Conservation (phyloP, 2,113 vertebrate species). For the Dicentrarchus labrax region DNA sequence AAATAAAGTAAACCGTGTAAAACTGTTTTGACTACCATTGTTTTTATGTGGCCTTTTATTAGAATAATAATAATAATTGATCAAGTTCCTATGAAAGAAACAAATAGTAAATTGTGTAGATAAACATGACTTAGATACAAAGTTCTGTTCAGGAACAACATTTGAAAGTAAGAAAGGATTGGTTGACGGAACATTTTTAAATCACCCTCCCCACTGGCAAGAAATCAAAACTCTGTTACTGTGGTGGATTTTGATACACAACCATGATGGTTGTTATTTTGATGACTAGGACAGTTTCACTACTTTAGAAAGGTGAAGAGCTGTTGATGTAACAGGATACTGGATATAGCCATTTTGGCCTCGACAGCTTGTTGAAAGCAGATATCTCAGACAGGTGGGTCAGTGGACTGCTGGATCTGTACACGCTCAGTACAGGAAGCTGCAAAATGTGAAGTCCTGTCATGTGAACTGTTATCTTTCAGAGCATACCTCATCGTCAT, state of each 20-base stretch:
- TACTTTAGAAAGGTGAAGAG: not conserved
- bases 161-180: not conserved
- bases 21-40: not conserved
- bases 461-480: not conserved
- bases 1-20: not conserved
- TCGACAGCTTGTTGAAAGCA: constrained; percentile 20
- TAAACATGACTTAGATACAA: not conserved
- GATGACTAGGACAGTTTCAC: not conserved
- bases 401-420: not conserved
- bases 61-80: not conserved
- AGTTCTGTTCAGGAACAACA: not conserved
- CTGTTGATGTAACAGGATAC: constrained; percentile 21
- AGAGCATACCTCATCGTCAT: not conserved
- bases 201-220: not conserved
- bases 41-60: not conserved
- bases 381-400: constrained; percentile 18
- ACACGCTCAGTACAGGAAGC: not conserved
- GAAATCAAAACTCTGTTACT: not conserved
- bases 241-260: not conserved
- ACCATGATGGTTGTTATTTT: not conserved
- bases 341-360: not conserved
- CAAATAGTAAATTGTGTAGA: not conserved
- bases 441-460: not conserved
- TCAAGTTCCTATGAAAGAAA: not conserved
- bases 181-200: not conserved